A percentile compares a stretch with the other conserved stretches of the same genome.
Conservation (phyloP, 1,140 invertebrate genomes). For the Bombus ignitus region DNA sequence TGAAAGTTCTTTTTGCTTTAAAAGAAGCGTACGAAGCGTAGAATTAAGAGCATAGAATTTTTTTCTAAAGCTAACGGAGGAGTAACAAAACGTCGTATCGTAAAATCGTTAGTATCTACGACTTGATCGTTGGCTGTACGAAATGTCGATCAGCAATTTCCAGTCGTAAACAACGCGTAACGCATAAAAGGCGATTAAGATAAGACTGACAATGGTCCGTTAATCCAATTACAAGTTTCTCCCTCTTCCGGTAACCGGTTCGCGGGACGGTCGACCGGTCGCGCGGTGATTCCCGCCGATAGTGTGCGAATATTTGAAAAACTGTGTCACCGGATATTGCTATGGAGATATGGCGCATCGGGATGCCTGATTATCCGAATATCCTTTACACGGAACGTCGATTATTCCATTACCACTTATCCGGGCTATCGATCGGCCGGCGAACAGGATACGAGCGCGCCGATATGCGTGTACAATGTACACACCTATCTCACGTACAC, state of each 20-base stretch:
- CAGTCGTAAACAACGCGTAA: not conserved
- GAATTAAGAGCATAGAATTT: not conserved
- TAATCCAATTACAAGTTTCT: conserved; percentile 54
- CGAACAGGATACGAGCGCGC: conserved; percentile 40
- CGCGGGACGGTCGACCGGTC: not conserved
- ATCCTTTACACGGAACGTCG: conserved; percentile 66
- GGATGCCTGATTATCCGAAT: conserved; percentile 58
- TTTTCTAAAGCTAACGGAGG: no score
- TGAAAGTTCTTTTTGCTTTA: no score
- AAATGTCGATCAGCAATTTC: conserved; percentile 7
- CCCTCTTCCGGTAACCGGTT: not conserved
- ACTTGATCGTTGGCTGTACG: not conserved
- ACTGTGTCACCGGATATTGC: conserved; percentile 58
- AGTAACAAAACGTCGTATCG: not conserved
- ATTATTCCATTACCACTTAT: conserved; percentile 68
- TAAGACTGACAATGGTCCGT: conserved; percentile 46
- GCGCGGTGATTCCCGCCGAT: not conserved
- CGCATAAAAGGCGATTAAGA: conserved; percentile 31
- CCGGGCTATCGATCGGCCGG: conserved; percentile 54
- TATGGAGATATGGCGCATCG: conserved; percentile 51
- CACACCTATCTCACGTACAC: not conserved
- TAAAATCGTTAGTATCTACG: not conserved
- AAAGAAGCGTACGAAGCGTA: no score
- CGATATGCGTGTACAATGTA: conserved; percentile 17
- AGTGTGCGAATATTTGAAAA: conserved; percentile 23